phyloP scores from a whole-genome alignment of 2,888 invertebrate genomes.

The Didymodactylos carnosus region DNA sequence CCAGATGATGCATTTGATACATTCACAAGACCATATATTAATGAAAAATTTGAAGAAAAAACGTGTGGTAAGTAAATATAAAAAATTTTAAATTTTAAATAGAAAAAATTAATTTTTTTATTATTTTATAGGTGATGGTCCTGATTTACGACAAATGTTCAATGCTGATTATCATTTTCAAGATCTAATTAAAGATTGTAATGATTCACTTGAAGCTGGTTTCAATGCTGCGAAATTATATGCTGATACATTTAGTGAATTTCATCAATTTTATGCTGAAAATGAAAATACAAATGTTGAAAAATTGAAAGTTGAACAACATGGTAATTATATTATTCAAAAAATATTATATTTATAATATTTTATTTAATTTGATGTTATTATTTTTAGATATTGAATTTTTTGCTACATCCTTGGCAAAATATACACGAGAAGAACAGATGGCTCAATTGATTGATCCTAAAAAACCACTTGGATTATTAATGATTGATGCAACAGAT shows the following conservation, averaged over 20 bases:
- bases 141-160: slow-evolving; percentile 50
- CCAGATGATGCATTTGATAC: slow-evolving; percentile 49
- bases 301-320: slow-evolving; percentile 45
- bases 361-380: not conserved
- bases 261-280: slow-evolving; percentile 49
- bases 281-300: slow-evolving; percentile 48
- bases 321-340: slow-evolving; percentile 24
- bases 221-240: slow-evolving; percentile 47
- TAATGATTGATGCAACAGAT: slow-evolving; percentile 48
- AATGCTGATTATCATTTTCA: slow-evolving; percentile 46
- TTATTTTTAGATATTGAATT: slow-evolving; percentile 42
- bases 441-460: slow-evolving; percentile 47
- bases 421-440: slow-evolving; percentile 50
- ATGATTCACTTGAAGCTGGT: slow-evolving; percentile 40
- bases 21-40: slow-evolving; percentile 59
- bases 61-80: slow-evolving; percentile 40
- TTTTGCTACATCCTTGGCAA: slow-evolving; percentile 48
- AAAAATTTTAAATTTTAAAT: not conserved
- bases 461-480: slow-evolving; percentile 50
- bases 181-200: slow-evolving; percentile 37
- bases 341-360: not conserved
- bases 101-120: not conserved
- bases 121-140: slow-evolving; percentile 40
- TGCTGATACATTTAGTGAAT: slow-evolving; percentile 45
- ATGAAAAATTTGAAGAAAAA: slow-evolving; percentile 58